Evolutionary conservation across 2,888 invertebrate genomes (phyloP), one percentile per base, ranked within the genome.

Genomic region (Caenorhabditis sp.): DNA sequence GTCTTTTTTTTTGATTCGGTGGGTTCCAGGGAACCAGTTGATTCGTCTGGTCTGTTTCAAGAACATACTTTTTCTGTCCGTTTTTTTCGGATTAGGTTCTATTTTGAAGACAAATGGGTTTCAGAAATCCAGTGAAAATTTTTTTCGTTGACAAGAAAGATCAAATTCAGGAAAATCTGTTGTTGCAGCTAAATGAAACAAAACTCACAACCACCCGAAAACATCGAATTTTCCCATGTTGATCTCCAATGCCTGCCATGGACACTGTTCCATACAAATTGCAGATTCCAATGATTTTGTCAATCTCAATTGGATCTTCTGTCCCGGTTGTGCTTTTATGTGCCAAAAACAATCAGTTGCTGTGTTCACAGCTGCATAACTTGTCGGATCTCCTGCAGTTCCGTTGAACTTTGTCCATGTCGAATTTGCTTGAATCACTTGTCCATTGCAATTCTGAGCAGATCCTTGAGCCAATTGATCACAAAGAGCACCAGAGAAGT

Each of bases 291-390:
- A 65, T 1, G 68, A 57, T 10, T 17, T 26, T 3, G 59, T 63
- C 59, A 73, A 25, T 26, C 60, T 49, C 36, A 73, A 54, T 23
- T 66, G 63, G 0, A 74, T 31, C 49, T 61, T 59, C 23, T 69
- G 63, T 38, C 69, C 69, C 10, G 25, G 43, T 7, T 63, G 59
- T 0, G 73, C 69, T 25, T 78, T 67, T 10, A 78, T 67, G 31
- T 70, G 68, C 78, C 78, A 78, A 43, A 63, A 76, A 43, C 78
- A 78, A 26, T 67, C 60, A 1, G 63, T 60, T 0, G 75, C 54
- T 21, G 59, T 70, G 38, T 66, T 63, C 0, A 59, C 58, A 20
- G 67, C 50, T 0, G 64, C 63, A 67, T 73, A 78, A 58, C 67
- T 70, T 36, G 59, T 62, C 21, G 70, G 64, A 53, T 78, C 67